phyloP scores from a whole-genome alignment of 2,113 vertebrate genomes.

The Colistium nudipinnis region DNA sequence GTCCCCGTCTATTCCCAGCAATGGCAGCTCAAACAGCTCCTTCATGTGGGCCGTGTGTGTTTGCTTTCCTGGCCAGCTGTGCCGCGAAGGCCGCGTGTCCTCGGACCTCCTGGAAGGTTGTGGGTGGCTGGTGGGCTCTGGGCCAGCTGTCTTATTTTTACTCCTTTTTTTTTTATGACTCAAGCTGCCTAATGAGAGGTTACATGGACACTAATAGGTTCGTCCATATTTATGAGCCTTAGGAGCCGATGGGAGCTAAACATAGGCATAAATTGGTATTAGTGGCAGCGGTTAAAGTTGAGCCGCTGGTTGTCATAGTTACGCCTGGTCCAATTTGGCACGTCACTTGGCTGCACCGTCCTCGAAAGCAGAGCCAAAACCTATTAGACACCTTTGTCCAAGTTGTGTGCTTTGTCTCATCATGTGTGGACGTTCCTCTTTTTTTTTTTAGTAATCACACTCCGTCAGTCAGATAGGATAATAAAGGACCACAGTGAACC shows the following conservation, averaged over 20 bases:
- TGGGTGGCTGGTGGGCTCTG: constrained; percentile 68
- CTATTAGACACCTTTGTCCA: neutral
- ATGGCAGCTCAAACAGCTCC: constrained; percentile 11
- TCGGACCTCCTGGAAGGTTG: constrained; percentile 74
- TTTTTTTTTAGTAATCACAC: too few relatives aligned
- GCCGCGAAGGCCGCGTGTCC: constrained; percentile 67
- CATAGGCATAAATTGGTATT: constrained; percentile 3
- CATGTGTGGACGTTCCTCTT: too few relatives aligned
- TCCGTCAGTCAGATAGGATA: too few relatives aligned
- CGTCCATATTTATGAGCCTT: constrained; percentile 11
- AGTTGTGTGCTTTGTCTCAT: too few relatives aligned
- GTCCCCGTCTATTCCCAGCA: constrained; percentile 16
- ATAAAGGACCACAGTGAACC: too few relatives aligned
- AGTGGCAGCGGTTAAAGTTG: neutral
- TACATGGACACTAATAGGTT: constrained; percentile 36
- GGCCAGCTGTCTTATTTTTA: constrained; percentile 67
- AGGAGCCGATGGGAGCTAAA: neutral
- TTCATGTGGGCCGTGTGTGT: constrained; percentile 58
- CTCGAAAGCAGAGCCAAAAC: neutral
- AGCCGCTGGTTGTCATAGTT: constrained; percentile 9
- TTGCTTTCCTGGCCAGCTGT: constrained; percentile 72
- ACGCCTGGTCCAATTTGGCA: neutral
- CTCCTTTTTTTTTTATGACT: constrained; percentile 66
- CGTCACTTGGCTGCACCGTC: neutral
- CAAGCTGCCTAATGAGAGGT: constrained; percentile 59